Evolutionary conservation across 2,113 vertebrate species (phyloP).

Genomic region (Puma concolor): DNA sequence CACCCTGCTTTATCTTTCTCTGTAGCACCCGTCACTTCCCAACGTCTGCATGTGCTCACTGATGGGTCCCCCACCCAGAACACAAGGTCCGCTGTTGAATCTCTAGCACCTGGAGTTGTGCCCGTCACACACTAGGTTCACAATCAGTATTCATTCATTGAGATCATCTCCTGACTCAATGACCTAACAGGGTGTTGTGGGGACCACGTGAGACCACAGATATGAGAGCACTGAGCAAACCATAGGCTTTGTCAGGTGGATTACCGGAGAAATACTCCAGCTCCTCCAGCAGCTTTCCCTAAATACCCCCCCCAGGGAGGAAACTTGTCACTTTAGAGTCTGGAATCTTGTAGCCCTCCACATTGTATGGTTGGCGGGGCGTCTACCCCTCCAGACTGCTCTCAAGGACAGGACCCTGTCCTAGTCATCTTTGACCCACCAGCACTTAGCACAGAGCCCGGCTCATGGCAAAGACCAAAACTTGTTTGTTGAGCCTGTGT

Average conservation of each 20-base stretch:
- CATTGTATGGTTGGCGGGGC: not conserved
- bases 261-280: not conserved
- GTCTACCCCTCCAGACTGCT: not conserved
- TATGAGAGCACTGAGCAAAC: not conserved
- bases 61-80: accelerated
- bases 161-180: not conserved
- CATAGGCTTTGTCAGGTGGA: too few relatives aligned
- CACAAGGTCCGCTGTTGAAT: too few relatives aligned
- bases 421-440: not conserved
- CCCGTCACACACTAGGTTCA: not conserved
- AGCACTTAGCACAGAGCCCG: not conserved
- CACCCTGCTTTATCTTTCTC: not conserved
- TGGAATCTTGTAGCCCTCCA: not conserved
- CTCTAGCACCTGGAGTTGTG: not conserved
- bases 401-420: not conserved
- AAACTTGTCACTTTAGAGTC: not conserved
- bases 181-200: not conserved
- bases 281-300: not conserved
- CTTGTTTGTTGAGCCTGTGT: not conserved
- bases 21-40: not conserved
- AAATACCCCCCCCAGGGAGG: not conserved
- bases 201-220: not conserved
- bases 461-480: not conserved
- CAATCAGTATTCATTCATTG: not conserved
- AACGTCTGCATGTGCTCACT: not conserved